These are phyloP conservation scores for Pseudotriccus pelzelni DNA, from an alignment of 2,797 vertebrate species.

Conservation along the genomic window DNA sequence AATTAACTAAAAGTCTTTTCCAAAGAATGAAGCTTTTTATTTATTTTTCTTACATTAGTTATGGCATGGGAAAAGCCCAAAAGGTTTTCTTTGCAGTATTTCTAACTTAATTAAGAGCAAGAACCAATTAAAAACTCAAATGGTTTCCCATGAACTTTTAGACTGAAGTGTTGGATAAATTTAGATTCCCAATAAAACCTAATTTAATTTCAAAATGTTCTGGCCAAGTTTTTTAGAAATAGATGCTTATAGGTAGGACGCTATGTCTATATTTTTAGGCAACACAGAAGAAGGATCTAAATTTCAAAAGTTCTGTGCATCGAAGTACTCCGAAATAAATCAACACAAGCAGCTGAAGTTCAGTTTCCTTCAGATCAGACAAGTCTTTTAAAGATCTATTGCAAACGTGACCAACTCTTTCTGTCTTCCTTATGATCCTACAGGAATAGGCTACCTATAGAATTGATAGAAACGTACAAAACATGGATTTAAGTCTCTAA, in stretches of 20 bases:
- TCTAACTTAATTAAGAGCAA: slow-evolving; percentile 47
- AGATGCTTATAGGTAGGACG: neutral
- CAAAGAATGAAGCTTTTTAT: neutral
- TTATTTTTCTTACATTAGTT: slow-evolving; percentile 54
- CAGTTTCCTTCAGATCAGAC: neutral
- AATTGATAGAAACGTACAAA: neutral
- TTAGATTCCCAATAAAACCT: neutral
- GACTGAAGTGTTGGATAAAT: slow-evolving; percentile 24
- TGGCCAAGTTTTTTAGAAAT: neutral
- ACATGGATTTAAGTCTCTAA: neutral
- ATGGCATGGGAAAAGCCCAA: slow-evolving; percentile 39
- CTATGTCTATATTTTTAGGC: neutral
- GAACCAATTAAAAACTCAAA: slow-evolving; percentile 38
- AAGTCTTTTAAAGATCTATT: neutral
- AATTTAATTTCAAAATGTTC: slow-evolving; percentile 10
- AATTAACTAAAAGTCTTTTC: slow-evolving; percentile 10
- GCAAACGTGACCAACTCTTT: neutral
- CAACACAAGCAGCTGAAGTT: neutral
- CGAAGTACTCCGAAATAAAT: neutral
- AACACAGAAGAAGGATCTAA: neutral
- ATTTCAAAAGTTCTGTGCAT: neutral
- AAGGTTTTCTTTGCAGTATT: slow-evolving; percentile 26
- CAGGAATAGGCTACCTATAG: neutral
- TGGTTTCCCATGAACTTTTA: slow-evolving; percentile 42
- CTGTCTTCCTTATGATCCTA: neutral